These are phyloP conservation scores for Sphenopsis melanotis DNA, from an alignment of 2,797 vertebrate species.

Conservation along the genomic window DNA sequence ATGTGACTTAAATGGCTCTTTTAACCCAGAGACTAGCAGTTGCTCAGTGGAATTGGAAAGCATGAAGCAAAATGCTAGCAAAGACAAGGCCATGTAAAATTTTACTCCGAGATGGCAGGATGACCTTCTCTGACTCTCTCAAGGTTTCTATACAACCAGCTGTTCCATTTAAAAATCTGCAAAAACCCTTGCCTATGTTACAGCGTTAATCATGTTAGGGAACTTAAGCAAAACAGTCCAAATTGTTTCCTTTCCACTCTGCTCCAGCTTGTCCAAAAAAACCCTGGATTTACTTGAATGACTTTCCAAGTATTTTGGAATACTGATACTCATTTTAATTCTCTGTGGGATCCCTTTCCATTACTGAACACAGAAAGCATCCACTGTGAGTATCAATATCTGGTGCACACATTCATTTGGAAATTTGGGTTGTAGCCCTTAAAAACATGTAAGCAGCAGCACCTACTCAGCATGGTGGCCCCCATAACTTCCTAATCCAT, in stretches of 20 bases:
- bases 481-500: background rate
- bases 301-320: background rate
- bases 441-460: background rate
- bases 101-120: background rate
- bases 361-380: background rate
- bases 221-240: background rate
- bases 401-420: background rate
- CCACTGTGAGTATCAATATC: background rate
- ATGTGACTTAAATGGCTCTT: background rate
- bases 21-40: background rate
- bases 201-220: background rate
- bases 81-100: background rate
- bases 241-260: background rate
- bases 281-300: fast-evolving
- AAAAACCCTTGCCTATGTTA: background rate
- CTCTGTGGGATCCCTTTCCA: background rate
- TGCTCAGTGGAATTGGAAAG: background rate
- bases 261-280: background rate
- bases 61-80: background rate
- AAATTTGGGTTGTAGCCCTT: background rate
- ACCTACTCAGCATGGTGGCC: background rate
- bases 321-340: background rate
- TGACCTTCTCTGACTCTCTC: background rate
- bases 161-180: background rate
- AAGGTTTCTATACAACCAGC: background rate